These are phyloP conservation scores for Nettapus auritus DNA, from an alignment of 2,113 vertebrate species.

Conservation along the genomic window DNA sequence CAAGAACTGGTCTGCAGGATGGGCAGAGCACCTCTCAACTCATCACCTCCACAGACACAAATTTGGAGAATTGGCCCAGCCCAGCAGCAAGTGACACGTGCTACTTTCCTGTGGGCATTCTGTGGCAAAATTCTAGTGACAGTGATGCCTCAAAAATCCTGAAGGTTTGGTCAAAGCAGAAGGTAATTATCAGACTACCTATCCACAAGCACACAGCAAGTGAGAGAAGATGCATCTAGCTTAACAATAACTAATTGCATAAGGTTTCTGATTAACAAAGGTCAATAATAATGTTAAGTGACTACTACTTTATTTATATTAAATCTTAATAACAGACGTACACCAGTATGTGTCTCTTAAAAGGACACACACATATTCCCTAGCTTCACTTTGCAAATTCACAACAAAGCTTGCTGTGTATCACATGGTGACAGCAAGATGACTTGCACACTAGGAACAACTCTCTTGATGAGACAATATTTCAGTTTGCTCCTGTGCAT, in stretches of 20 bases:
- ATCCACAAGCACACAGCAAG: background rate
- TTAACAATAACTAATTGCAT: background rate
- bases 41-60: too few relatives aligned
- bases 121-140: background rate
- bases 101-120: background rate
- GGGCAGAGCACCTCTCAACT: background rate
- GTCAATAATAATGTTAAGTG: background rate
- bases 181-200: background rate
- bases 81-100: accelerated
- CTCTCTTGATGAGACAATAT: background rate
- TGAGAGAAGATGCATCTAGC: background rate
- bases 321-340: background rate
- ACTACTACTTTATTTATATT: background rate
- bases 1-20: background rate
- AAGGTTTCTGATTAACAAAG: background rate
- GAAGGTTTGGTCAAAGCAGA: background rate
- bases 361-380: background rate
- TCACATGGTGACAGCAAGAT: background rate
- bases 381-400: background rate
- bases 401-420: background rate
- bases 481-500: background rate
- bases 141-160: background rate
- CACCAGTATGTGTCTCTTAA: background rate
- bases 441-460: background rate
- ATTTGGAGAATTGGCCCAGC: accelerated